A percentile compares a stretch with the other conserved stretches of the same genome.
Evolutionary conservation across 2,888 invertebrate genomes (phyloP).

Genomic region (Cantharis lateralis): DNA sequence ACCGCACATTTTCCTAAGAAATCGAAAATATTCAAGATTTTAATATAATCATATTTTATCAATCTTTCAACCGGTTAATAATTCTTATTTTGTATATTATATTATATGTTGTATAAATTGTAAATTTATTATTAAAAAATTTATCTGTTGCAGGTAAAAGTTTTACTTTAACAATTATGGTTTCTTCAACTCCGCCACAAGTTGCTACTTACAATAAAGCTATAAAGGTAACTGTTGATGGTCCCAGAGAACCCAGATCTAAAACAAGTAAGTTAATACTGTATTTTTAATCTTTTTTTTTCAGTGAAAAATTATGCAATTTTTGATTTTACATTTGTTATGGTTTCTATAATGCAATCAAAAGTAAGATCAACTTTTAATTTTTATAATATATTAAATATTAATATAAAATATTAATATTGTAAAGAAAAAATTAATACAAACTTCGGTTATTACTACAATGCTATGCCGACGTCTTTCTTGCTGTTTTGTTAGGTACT

Average conservation of each 20-base stretch:
- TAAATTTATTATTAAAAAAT: neutral
- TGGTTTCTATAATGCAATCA: no score
- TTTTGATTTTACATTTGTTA: neutral
- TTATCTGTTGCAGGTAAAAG: slow-evolving; percentile 82
- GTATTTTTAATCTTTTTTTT: neutral
- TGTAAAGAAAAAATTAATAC: no score
- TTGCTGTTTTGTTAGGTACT: no score
- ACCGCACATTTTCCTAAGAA: neutral
- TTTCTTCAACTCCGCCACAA: slow-evolving; percentile 94
- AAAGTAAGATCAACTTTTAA: no score
- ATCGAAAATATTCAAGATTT: neutral
- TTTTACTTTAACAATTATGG: slow-evolving; percentile 94
- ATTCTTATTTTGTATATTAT: neutral
- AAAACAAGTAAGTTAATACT: slow-evolving; percentile 79
- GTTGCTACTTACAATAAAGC: slow-evolving; percentile 95
- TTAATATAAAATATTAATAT: no score
- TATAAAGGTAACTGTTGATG: slow-evolving; percentile 97
- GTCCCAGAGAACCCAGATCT: slow-evolving; percentile 92
- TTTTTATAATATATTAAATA: no score
- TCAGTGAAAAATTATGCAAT: neutral
- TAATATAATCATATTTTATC: neutral
- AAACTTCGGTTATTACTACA: no score
- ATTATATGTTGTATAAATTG: neutral
- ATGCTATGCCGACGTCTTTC: no score
- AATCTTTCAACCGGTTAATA: neutral